Conservation (phyloP, 2,113 vertebrate species). For the Mesembrinibis cayennensis region DNA sequence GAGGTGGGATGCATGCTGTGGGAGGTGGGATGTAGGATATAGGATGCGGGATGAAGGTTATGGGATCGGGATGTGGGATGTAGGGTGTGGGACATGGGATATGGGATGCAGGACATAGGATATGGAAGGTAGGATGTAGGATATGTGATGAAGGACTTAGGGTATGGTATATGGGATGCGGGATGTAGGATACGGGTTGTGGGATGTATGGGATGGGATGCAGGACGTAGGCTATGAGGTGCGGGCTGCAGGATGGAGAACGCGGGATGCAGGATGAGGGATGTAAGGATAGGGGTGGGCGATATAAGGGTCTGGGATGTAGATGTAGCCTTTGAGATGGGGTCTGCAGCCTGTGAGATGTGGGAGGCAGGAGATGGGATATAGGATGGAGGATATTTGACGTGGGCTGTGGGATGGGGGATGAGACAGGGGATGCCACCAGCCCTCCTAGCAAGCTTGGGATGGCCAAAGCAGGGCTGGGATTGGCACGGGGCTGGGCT, state of each 20-base stretch:
- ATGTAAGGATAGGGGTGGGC: neutral
- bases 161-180: neutral
- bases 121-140: neutral
- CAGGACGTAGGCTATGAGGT: neutral
- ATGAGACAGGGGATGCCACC: fast-evolving
- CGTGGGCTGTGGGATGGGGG: neutral
- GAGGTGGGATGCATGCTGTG: neutral
- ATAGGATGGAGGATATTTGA: neutral
- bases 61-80: no score
- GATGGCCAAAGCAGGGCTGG: neutral
- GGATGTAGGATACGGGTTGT: no score
- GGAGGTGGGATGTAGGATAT: no score
- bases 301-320: neutral
- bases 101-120: no score
- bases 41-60: fast-evolving
- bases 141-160: no score
- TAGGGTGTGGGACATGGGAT: neutral
- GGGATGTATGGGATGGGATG: no score
- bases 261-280: neutral
- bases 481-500: fast-evolving
- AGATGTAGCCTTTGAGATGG: neutral
- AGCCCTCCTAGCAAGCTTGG: neutral
- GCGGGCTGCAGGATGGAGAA: no score
- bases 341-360: neutral
- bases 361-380: neutral